Conservation (phyloP, 2,113 vertebrate species). For the Leucoraja erinaceus region DNA sequence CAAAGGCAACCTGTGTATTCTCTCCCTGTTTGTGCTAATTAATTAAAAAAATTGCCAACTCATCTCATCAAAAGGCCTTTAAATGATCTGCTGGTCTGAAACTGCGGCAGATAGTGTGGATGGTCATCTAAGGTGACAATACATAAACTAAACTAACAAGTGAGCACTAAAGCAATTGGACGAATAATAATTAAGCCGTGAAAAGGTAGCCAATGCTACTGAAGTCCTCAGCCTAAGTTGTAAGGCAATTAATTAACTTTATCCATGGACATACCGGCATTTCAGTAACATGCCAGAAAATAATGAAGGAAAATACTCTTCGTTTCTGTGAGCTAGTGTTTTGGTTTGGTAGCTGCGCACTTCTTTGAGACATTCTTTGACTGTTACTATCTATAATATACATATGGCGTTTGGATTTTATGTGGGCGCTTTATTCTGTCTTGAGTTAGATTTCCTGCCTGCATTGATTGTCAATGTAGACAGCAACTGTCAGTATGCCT, state of each 20-base stretch:
- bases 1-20: too few species aligned
- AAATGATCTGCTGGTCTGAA: too few species aligned
- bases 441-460: constrained; percentile 25
- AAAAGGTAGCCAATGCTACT: not conserved
- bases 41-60: too few species aligned
- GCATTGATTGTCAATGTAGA: not conserved
- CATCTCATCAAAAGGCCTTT: too few species aligned
- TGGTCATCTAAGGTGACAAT: not conserved
- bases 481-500: constrained; percentile 29
- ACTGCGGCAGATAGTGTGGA: not conserved
- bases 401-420: constrained; percentile 17
- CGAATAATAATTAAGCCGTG: not conserved
- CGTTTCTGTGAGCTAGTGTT: constrained; percentile 4
- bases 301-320: not conserved
- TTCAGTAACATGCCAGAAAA: not conserved
- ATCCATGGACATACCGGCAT: not conserved
- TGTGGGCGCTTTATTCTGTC: constrained; percentile 31
- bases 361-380: not conserved
- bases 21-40: too few species aligned
- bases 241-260: constrained; percentile 10
- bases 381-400: constrained; percentile 29
- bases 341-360: not conserved
- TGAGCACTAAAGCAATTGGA: not conserved
- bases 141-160: not conserved
- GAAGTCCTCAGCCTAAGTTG: not conserved